A percentile compares a stretch with the other conserved stretches of the same genome.
Evolutionary conservation across 2,797 vertebrate genomes (phyloP).

Genomic region (Danio jaintianensis): DNA sequence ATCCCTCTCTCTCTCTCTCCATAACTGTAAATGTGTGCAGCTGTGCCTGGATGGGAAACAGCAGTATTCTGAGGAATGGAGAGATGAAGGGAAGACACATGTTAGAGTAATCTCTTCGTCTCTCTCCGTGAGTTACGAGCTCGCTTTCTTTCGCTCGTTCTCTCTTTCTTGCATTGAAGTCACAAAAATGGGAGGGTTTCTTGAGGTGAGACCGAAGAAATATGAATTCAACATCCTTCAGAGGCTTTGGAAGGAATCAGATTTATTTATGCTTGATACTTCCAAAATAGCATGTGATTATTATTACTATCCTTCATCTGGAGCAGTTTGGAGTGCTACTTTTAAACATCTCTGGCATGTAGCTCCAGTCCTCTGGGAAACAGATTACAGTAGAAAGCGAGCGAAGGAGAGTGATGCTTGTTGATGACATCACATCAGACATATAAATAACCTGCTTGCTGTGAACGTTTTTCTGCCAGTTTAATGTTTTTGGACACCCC

Average conservation of each 20-base stretch:
- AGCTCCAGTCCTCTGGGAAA: constrained; percentile 75
- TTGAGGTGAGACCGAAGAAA: constrained; percentile 51
- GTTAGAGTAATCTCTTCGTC: constrained; percentile 53
- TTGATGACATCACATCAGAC: constrained; percentile 76
- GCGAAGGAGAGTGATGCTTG: constrained; percentile 46
- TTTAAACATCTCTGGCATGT: constrained; percentile 67
- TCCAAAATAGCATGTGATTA: constrained; percentile 49
- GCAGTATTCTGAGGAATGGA: constrained; percentile 50
- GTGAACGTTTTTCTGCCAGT: constrained; percentile 68
- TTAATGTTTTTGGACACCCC: constrained; percentile 64
- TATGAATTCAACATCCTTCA: constrained; percentile 80
- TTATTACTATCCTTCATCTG: constrained; percentile 48
- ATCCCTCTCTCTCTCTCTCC: constrained; percentile 23
- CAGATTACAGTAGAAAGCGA: constrained; percentile 37
- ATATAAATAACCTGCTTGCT: constrained; percentile 76
- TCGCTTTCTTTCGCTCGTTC: constrained; percentile 36
- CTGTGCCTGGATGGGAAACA: constrained; percentile 59
- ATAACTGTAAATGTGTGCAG: constrained; percentile 55
- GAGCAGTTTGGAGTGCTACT: constrained; percentile 43
- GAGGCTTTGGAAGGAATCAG: constrained; percentile 87
- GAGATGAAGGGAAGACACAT: constrained; percentile 58
- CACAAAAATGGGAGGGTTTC: constrained; percentile 66
- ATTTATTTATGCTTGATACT: constrained; percentile 52
- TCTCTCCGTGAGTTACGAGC: constrained; percentile 52
- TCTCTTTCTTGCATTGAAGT: constrained; percentile 46